These are phyloP conservation scores for Ericerus pela DNA, from an alignment of 1,140 invertebrate species.

Conservation along the genomic window DNA sequence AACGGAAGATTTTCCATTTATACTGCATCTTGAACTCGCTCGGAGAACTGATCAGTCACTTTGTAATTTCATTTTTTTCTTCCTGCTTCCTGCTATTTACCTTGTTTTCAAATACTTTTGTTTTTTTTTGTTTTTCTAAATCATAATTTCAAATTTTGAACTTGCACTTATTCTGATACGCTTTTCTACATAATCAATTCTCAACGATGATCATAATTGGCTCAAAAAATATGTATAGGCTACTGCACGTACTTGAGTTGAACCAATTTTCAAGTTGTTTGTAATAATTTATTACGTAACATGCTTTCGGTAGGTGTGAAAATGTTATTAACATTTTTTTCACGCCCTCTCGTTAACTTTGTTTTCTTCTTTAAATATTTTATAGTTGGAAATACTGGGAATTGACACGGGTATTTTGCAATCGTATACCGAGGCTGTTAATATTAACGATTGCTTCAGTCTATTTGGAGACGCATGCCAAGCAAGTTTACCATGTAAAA, in stretches of 20 bases:
- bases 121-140: no score
- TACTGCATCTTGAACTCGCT: no score
- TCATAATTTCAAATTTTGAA: no score
- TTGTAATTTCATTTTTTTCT: no score
- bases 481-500: conserved; percentile 39
- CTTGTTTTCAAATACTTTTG: no score
- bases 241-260: neutral
- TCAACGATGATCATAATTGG: no score
- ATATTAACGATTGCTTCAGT: conserved; percentile 53
- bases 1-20: no score
- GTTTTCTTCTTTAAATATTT: conserved; percentile 18
- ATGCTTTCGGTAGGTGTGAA: neutral
- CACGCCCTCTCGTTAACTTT: no score
- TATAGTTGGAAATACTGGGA: conserved; percentile 46
- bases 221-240: no score
- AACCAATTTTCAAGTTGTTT: neutral
- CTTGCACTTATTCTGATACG: no score
- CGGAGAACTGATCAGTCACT: no score
- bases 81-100: no score
- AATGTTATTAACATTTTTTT: neutral
- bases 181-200: neutral
- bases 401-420: conserved; percentile 44
- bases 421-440: conserved; percentile 50
- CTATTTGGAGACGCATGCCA: conserved; percentile 28
- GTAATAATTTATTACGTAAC: neutral